A percentile compares a stretch with the other conserved stretches of the same genome.
These are phyloP conservation scores for Heliconius charithonia DNA, from an alignment of 2,888 invertebrate genomes.

Conservation along the genomic window DNA sequence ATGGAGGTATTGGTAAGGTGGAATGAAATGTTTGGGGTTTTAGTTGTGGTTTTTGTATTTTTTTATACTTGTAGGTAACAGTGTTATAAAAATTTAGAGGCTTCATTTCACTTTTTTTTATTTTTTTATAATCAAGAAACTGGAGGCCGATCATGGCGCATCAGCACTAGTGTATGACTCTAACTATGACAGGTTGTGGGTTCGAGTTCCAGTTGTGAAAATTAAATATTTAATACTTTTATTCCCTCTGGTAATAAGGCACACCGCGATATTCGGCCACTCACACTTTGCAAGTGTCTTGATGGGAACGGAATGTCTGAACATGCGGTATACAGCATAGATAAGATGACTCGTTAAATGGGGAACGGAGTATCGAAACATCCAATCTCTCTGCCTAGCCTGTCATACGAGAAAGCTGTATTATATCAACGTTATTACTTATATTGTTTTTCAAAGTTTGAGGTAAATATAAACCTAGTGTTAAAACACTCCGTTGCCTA, in stretches of 20 bases:
- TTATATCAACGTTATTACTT: conserved; percentile 17
- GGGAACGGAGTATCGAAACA: too few species aligned
- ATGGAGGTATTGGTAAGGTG: not conserved
- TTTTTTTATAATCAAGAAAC: not conserved
- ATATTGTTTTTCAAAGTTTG: too few species aligned
- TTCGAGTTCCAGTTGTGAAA: not conserved
- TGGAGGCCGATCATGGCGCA: not conserved
- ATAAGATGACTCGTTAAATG: too few species aligned
- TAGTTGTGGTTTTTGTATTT: not conserved
- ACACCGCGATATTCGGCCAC: not conserved
- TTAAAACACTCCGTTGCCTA: too few species aligned
- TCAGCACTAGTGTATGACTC: not conserved
- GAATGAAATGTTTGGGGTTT: not conserved
- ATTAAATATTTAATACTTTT: not conserved
- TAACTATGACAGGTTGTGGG: not conserved
- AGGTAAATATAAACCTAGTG: too few species aligned
- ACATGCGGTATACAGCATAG: too few species aligned
- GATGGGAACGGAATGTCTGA: not conserved
- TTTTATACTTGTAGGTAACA: not conserved
- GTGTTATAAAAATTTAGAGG: not conserved
- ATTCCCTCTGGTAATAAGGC: not conserved
- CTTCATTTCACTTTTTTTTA: not conserved
- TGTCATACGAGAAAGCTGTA: too few species aligned
- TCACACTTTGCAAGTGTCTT: too few species aligned
- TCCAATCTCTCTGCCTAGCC: too few species aligned